Evolutionary conservation across 2,113 vertebrate species (phyloP).

Genomic region (Ciconia boyciana): DNA sequence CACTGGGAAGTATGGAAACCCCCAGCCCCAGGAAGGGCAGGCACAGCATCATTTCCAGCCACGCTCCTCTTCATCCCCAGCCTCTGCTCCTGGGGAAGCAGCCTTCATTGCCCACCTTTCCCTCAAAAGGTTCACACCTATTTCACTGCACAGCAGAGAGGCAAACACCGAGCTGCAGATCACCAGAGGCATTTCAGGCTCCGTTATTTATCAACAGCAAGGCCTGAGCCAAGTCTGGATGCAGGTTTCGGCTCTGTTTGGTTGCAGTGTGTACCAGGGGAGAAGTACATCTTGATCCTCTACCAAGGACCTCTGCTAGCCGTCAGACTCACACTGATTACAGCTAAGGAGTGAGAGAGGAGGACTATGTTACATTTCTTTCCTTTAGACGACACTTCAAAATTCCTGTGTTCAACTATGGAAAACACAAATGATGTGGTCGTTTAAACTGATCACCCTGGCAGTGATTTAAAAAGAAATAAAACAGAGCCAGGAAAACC

Average conservation of each 20-base stretch:
- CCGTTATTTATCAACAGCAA: not conserved
- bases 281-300: not conserved
- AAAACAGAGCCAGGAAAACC: not conserved
- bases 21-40: not conserved
- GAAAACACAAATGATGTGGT: conserved; percentile 3
- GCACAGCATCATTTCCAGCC: not conserved
- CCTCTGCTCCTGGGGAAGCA: not conserved
- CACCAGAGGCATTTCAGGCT: not conserved
- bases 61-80: not conserved
- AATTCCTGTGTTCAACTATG: not conserved
- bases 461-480: conserved; percentile 16
- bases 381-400: not conserved
- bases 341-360: not conserved
- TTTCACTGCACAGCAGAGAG: not conserved
- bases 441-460: conserved; percentile 12
- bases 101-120: not conserved
- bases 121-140: not conserved
- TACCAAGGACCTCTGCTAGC: not conserved
- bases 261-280: not conserved
- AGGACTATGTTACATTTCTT: not conserved
- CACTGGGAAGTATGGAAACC: not conserved
- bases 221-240: not conserved
- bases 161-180: not conserved
- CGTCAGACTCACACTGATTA: not conserved
- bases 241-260: not conserved